Evolutionary conservation across 2,113 vertebrate species (phyloP).

Genomic region (Ceyx cyanopectus): DNA sequence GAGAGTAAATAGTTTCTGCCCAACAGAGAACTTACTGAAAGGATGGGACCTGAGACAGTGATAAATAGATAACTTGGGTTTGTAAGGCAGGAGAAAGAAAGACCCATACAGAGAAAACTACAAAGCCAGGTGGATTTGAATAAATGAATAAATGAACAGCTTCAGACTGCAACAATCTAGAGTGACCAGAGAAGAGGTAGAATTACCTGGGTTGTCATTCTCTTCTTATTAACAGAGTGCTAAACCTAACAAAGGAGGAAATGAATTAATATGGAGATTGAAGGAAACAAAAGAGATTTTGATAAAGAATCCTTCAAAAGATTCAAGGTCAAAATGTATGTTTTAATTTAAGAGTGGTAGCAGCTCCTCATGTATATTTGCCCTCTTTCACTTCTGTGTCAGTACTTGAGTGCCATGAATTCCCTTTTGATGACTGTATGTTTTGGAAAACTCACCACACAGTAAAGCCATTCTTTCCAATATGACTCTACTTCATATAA

Average conservation of each 20-base stretch:
- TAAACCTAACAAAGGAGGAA: neutral
- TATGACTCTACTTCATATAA: neutral
- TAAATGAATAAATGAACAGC: slow-evolving; percentile 15
- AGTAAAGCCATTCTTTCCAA: neutral
- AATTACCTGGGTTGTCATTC: neutral
- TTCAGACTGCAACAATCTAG: neutral
- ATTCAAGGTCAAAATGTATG: neutral
- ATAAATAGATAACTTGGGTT: neutral
- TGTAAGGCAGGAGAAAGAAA: neutral
- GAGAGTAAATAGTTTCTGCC: neutral
- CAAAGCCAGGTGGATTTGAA: neutral
- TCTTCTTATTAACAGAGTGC: neutral
- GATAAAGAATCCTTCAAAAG: neutral
- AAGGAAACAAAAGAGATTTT: neutral
- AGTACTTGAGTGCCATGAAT: neutral
- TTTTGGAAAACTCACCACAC: neutral
- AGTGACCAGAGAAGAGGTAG: neutral
- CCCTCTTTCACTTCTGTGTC: neutral
- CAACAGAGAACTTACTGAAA: neutral
- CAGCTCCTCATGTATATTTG: neutral
- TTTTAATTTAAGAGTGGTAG: neutral
- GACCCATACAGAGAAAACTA: neutral
- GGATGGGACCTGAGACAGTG: neutral
- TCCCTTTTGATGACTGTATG: neutral
- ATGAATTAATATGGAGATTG: neutral